Base-by-base conservation (phyloP, 1,140 invertebrate genomes). In the Drosophila obscura region DNA sequence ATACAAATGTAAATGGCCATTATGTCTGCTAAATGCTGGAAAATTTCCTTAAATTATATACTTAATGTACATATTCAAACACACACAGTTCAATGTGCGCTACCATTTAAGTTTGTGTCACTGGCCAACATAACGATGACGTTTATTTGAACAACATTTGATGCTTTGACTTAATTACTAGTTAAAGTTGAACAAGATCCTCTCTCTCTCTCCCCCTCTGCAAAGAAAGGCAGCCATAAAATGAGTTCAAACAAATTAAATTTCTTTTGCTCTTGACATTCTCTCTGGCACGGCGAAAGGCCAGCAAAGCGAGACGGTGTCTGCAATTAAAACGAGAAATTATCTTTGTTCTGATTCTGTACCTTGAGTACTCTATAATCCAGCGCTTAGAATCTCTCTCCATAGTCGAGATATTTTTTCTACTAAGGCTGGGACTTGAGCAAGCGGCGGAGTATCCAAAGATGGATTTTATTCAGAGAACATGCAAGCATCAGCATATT, bases 191-290 rank as follows among this genome's bases (percentile, higher is more conserved):
- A 31, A 65, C 13, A 43, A 50, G 22, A 5, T 15, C 11, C 9
- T 48, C 9, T 48, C 16, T 15, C 15, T 4, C 13, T 11, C n/a
- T 48, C 56, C 49, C 67, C 68, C 22, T 4, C 22, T 41, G 15
- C 26, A 5, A 19, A 50, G 44, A 69, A 69, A 69, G 26, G 65
- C 49, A 45, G 49, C 52, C 52, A 71, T 71, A 26, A 71, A 71
- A 58, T 5, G 44, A 44, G 67, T 45, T n/a, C 67, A 71, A 58
- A 19, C 44, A 8, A 58, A 69, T 71, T 71, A 71, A 71, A 71
- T 71, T 71, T 71, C 67, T 69, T 58, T 58, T 69, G 52, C 69
- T 71, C 65, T 71, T 71, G 67, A 50, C 45, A 65, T n/a, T 39
- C 35, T 39, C 35, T 5, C 4, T 4, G 35, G 2, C 3, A 0